Conservation (phyloP, 2,797 vertebrate species). For the Taeniopygia guttata region DNA sequence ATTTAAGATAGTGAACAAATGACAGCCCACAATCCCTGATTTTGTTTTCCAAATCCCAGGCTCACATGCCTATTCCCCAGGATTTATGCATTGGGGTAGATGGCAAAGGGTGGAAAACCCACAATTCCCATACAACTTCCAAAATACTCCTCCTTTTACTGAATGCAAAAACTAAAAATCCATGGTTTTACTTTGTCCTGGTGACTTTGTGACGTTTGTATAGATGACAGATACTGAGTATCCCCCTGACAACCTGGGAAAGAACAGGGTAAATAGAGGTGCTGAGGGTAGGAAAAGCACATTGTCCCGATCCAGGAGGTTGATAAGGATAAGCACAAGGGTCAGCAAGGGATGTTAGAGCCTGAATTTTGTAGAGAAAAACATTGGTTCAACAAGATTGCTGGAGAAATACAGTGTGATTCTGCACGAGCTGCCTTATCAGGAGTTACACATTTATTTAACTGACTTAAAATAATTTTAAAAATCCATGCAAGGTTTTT, state of each 20-base stretch:
- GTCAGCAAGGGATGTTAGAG: not conserved
- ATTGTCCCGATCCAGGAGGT: not conserved
- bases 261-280: not conserved
- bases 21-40: not conserved
- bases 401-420: not conserved
- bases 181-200: not conserved
- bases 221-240: not conserved
- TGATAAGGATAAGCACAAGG: not conserved
- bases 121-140: not conserved
- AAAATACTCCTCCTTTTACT: not conserved
- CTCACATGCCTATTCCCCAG: not conserved
- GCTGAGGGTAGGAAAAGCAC: slow-evolving; percentile 21
- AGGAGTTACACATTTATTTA: not conserved
- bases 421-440: not conserved
- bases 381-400: not conserved
- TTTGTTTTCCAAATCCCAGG: not conserved
- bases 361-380: not conserved
- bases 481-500: not conserved
- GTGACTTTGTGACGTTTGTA: not conserved
- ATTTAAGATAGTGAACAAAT: not conserved
- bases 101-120: not conserved
- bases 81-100: not conserved
- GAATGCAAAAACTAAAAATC: not conserved
- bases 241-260: not conserved
- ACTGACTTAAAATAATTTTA: not conserved